These are phyloP conservation scores for Idaea dimidiata DNA, from an alignment of 2,888 invertebrate genomes.

Conservation along the genomic window DNA sequence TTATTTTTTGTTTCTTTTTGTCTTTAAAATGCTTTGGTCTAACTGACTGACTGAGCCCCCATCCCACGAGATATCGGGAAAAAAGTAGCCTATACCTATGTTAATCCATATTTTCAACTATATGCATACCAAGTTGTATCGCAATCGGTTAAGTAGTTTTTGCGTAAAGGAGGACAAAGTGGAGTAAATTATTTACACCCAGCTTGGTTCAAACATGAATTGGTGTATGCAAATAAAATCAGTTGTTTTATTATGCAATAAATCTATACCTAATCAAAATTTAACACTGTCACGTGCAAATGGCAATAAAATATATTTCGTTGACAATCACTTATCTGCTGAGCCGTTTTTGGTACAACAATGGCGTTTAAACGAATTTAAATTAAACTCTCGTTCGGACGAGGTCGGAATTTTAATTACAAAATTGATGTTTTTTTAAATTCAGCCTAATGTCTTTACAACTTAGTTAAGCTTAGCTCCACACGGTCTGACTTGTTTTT, in stretches of 20 bases:
- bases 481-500: too few relatives aligned
- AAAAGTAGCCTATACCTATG: neutral
- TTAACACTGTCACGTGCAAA: neutral
- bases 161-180: too few relatives aligned
- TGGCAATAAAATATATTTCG: neutral
- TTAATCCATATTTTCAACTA: neutral
- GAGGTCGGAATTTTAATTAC: conserved; percentile 31
- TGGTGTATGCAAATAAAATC: too few relatives aligned
- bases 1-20: too few relatives aligned
- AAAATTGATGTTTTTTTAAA: neutral
- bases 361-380: conserved; percentile 70
- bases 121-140: neutral
- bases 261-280: neutral
- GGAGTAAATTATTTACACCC: too few relatives aligned
- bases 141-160: neutral
- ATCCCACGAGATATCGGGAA: too few relatives aligned
- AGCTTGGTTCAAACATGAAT: too few relatives aligned
- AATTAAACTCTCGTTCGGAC: conserved; percentile 60
- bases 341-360: conserved; percentile 29
- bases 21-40: too few relatives aligned
- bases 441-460: neutral
- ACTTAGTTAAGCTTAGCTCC: neutral
- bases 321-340: neutral
- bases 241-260: neutral
- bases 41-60: too few relatives aligned